Base-by-base conservation (phyloP, 1,140 invertebrate species). In the Pachyrhynchus sulphureomaculatus region DNA sequence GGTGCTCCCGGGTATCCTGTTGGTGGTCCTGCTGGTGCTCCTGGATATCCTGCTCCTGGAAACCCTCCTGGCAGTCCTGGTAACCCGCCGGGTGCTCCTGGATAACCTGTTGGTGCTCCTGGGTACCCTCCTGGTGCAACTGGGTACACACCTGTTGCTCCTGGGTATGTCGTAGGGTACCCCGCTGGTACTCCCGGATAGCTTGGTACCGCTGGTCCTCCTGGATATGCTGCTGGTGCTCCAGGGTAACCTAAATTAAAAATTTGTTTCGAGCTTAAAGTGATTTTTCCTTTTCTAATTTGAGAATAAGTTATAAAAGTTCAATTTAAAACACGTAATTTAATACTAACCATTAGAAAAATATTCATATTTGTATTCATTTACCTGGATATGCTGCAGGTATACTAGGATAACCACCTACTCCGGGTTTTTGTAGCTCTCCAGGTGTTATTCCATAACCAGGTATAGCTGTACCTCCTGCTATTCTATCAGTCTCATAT, bases 401-500 rank as follows among this genome's bases (percentile, higher is more conserved):
- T 4, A 13, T 15, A n/a, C 24, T 36, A 10, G 41, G 17, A 13
- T 20, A 6, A 20, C 60, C 45, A 8, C 10, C 42, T 9, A n/a
- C 44, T 15, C 39, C 49, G 23, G 51, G 59, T 36, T 33, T 51
- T 45, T 18, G 32, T 29, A 41, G 36, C 9, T 51, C 59, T 15
- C 51, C 59, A 29, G 45, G 1, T n/a, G n/a, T 8, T n/a, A 15
- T 21, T 21, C 23, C 48, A 12, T 21, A 18, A 12, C 23, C 45
- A 29, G 45, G 4, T n/a, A 4, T 9, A 39, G 20, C 32, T 48
- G 21, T 12, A 15, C 26, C 32, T 32, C 12, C 32, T 44, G 26
- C 48, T 20, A 3, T 13, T 32, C 23, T 45, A 24, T 64, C 52
- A n/a, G 63, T 20, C 60, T 64, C 57, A 57, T 72, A 74, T 21